Evolutionary conservation across 2,888 invertebrate genomes (phyloP).

Genomic region (Yponomeuta sedellus): DNA sequence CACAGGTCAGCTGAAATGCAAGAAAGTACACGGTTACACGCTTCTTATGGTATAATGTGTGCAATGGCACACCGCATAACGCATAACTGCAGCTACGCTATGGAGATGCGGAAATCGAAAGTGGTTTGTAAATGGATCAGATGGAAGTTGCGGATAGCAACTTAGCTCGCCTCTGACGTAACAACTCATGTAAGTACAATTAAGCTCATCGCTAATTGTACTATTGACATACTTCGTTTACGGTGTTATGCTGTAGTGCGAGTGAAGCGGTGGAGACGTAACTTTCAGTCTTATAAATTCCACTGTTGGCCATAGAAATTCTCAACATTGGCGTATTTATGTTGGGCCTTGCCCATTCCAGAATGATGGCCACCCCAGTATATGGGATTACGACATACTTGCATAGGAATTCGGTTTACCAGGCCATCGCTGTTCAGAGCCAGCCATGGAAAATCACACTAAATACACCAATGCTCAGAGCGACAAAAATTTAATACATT

Average conservation of each 20-base stretch:
- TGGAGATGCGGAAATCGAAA: slow-evolving; percentile 32
- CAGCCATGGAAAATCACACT: no score
- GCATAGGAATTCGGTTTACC: no score
- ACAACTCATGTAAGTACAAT: slow-evolving; percentile 16
- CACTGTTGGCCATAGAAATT: no score
- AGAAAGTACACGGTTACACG: neutral
- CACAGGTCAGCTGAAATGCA: slow-evolving; percentile 63
- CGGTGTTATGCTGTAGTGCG: neutral
- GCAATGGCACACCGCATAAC: no score
- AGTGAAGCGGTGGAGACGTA: neutral
- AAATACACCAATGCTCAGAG: no score
- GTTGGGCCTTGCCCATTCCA: no score
- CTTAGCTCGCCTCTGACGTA: slow-evolving; percentile 1
- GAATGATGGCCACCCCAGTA: no score
- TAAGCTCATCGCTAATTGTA: slow-evolving; percentile 4
- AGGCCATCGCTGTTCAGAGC: no score
- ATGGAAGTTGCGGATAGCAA: neutral
- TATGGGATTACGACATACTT: no score
- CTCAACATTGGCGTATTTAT: no score
- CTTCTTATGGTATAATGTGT: slow-evolving; percentile 11
- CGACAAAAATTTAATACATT: no score
- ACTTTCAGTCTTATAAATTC: no score
- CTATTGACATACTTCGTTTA: neutral
- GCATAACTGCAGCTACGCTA: neutral
- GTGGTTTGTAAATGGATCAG: slow-evolving; percentile 23